A percentile compares a stretch with the other conserved stretches of the same genome.
These are phyloP conservation scores for Channallabes apus DNA, from an alignment of 2,797 vertebrate species.

Conservation along the genomic window DNA sequence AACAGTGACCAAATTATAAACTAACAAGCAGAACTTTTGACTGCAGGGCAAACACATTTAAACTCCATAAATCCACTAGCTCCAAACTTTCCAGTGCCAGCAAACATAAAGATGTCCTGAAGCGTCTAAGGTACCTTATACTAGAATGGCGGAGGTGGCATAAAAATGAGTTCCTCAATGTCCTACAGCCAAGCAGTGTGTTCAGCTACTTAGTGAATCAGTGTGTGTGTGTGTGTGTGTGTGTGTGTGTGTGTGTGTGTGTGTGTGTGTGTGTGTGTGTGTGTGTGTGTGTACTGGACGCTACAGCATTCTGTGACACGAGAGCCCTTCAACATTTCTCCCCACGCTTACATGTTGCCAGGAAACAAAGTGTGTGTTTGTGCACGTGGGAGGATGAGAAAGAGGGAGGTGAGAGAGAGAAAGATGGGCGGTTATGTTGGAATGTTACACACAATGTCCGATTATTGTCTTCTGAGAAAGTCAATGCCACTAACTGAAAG, in stretches of 20 bases:
- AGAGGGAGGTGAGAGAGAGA: slow-evolving; percentile 34
- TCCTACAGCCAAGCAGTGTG: slow-evolving; percentile 20
- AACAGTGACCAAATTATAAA: not conserved
- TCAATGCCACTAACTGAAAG: slow-evolving; percentile 10
- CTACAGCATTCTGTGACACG: slow-evolving; percentile 45
- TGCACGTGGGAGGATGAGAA: slow-evolving; percentile 44
- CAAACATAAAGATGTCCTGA: slow-evolving; percentile 25
- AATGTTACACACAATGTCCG: slow-evolving; percentile 31
- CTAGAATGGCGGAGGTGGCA: slow-evolving; percentile 31
- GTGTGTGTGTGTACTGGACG: slow-evolving; percentile 12
- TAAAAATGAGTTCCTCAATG: slow-evolving; percentile 27
- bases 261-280: slow-evolving; percentile 7
- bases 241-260: slow-evolving; percentile 8
- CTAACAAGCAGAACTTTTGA: not conserved
- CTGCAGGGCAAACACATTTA: slow-evolving; percentile 14
- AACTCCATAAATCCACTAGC: slow-evolving; percentile 7
- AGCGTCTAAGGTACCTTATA: slow-evolving; percentile 20
- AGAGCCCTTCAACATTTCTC: slow-evolving; percentile 48
- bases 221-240: slow-evolving; percentile 10
- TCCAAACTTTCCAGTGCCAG: slow-evolving; percentile 26
- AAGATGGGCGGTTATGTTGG: slow-evolving; percentile 22
- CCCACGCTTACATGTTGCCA: slow-evolving; percentile 49
- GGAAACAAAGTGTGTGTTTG: slow-evolving; percentile 52
- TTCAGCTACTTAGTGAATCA: slow-evolving; percentile 36
- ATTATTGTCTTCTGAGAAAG: slow-evolving; percentile 25